Percentiles rank a stretch among this genome's conserved stretches.
These are phyloP conservation scores for Chromoteleia sp. DNA, from an alignment of 2,888 invertebrate genomes.

Conservation along the genomic window DNA sequence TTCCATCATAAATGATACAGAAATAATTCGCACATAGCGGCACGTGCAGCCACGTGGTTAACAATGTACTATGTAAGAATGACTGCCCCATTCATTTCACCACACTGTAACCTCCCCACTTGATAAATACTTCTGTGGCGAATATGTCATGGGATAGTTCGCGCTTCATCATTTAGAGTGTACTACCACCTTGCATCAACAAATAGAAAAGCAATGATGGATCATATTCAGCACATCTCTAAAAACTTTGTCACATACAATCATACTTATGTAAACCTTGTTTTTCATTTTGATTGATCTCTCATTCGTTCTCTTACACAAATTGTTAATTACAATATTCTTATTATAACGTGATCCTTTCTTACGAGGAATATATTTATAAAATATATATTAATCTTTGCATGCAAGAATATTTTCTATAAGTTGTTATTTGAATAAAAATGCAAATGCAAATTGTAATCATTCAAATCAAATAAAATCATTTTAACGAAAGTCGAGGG, in stretches of 20 bases:
- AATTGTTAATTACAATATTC: too few relatives aligned
- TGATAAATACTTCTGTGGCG: conserved; percentile 62
- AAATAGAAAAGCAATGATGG: neutral
- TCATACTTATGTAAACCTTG: too few relatives aligned
- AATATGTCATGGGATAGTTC: conserved; percentile 70
- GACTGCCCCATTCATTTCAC: conserved; percentile 35
- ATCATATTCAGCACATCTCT: neutral
- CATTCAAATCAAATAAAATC: neutral
- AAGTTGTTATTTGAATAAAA: too few relatives aligned
- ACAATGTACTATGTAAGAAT: conserved; percentile 26
- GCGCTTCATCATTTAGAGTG: conserved; percentile 68
- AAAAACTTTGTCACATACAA: conserved; percentile 7
- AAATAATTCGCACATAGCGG: conserved; percentile 27
- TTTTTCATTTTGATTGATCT: too few relatives aligned
- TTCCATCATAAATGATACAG: conserved; percentile 17
- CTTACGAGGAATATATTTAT: too few relatives aligned
- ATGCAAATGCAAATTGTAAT: too few relatives aligned
- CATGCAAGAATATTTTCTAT: too few relatives aligned
- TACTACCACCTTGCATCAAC: conserved; percentile 17
- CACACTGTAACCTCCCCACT: conserved; percentile 8
- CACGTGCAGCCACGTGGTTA: conserved; percentile 49
- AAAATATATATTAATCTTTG: too few relatives aligned
- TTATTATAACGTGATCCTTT: too few relatives aligned
- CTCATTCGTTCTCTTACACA: too few relatives aligned
- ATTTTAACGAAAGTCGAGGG: too few relatives aligned